Percentiles rank a stretch among this genome's conserved stretches.
phyloP scores from a whole-genome alignment of 2,797 vertebrate species.

The Triplophysa yarkandensis region DNA sequence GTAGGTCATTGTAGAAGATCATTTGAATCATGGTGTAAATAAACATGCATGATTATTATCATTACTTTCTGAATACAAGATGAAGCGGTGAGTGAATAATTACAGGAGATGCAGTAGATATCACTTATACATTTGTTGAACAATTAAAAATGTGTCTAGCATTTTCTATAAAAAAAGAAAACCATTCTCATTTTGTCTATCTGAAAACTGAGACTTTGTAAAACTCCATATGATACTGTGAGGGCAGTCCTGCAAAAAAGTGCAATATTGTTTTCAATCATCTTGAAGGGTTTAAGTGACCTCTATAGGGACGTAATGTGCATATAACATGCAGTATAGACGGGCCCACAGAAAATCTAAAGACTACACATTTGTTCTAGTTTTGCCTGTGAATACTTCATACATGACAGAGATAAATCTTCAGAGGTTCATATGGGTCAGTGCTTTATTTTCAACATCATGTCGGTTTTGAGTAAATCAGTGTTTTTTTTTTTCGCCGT shows the following conservation, averaged over 20 bases:
- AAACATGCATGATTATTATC: constrained; percentile 9
- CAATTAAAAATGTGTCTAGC: not conserved
- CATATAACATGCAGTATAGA: not conserved
- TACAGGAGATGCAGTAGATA: not conserved
- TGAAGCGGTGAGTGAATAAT: not conserved
- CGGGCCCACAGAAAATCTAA: not conserved
- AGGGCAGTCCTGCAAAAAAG: not conserved
- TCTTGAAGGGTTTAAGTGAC: not conserved
- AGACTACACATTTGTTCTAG: not conserved
- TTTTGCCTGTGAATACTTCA: not conserved
- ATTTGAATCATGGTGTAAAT: constrained; percentile 16
- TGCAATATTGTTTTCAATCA: constrained; percentile 16
- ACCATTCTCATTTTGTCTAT: not conserved
- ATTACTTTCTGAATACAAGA: not conserved
- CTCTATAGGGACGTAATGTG: not conserved
- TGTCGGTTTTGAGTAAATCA: not conserved
- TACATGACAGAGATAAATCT: not conserved
- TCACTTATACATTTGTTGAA: not conserved
- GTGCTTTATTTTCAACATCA: not conserved
- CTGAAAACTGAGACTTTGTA: not conserved
- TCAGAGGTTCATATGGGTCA: not conserved
- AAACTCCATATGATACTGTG: not conserved
- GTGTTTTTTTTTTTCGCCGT: not conserved
- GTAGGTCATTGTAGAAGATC: constrained; percentile 24
- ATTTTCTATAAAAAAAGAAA: not conserved